Evolutionary conservation across 1,140 invertebrate species (phyloP), one percentile per base, ranked within the genome.

Genomic region (Brachionus paranguensis): DNA sequence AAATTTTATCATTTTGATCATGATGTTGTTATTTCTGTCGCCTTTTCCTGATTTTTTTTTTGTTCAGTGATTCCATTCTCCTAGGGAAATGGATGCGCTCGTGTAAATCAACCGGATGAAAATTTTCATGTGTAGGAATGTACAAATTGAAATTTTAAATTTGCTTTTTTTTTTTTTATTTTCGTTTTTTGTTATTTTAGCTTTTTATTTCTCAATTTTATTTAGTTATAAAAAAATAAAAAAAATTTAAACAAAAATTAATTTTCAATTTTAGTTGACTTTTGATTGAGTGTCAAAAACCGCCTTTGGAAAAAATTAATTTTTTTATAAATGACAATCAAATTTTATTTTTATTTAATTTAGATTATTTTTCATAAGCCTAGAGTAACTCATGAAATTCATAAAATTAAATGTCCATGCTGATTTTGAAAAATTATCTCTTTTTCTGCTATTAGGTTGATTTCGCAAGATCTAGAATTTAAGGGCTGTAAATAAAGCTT

Each of bases 41-140:
- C 12, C n/a, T 68, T 37, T 68, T n/a, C n/a, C 33, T 37, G 3
- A 4, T 33, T 33, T 5, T 12, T 68, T 33, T 14, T 27, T 14
- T 47, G 1, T 11, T 12, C 2, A 24, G 53, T 24, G 53, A 2
- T 27, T 55, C 10, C 7, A 24, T 55, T 55, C 53, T 55, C 53
- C 53, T 8, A 55, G 8, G 17, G 33, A 68, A 68, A 68, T 33
- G 8, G 12, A 68, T n/a, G 33, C 27, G n/a, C 33, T 29, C 64
- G 24, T 74, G 70, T 74, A 74, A 43, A 74, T 74, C 12, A 74
- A 74, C 70, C 70, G 70, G 70, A 74, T 74, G 70, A 74, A 41
- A 47, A 20, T 41, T 68, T 68, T 68, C 27, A 37, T 68, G 64
- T 27, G 11, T 43, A 74, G 41, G 41, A n/a, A 45, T 74, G 70